Evolutionary conservation across 2,888 invertebrate species (phyloP).

Genomic region (Nasonia oneida): DNA sequence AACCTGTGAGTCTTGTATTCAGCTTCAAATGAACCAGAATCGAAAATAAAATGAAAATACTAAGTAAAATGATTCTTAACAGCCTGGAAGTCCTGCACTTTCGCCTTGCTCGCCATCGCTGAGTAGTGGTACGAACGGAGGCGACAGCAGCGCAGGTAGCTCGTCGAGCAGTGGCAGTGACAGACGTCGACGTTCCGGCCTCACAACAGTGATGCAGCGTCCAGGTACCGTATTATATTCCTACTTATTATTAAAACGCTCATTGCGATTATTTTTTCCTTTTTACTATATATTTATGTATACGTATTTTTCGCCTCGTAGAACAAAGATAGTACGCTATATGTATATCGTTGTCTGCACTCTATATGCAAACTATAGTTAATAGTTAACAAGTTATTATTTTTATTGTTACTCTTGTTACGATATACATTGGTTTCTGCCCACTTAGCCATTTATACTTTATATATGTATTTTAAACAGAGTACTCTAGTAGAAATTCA

Average conservation of each 20-base stretch:
- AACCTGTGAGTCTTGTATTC: constrained; percentile 76
- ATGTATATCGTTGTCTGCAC: constrained; percentile 55
- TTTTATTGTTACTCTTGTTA: constrained; percentile 45
- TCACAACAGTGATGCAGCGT: constrained; percentile 92
- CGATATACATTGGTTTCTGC: constrained; percentile 52
- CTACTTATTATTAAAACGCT: constrained; percentile 13
- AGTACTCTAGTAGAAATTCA: constrained; percentile 45
- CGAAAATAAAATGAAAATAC: neutral
- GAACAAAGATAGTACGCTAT: constrained; percentile 48
- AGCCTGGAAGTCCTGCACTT: constrained; percentile 78
- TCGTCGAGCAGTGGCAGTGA: constrained; percentile 80
- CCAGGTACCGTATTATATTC: constrained; percentile 84
- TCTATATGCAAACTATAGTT: constrained; percentile 38
- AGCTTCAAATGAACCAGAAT: neutral
- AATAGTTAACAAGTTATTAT: constrained; percentile 33
- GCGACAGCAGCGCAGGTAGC: constrained; percentile 78
- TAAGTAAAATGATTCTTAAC: constrained; percentile 41
- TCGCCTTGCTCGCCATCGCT: constrained; percentile 78
- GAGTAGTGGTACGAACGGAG: constrained; percentile 75
- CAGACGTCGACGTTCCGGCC: constrained; percentile 89
- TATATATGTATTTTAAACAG: constrained; percentile 36
- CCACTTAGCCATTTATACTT: constrained; percentile 42
- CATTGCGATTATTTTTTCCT: constrained; percentile 28
- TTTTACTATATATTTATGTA: constrained; percentile 24
- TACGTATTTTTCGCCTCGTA: constrained; percentile 51